Evolutionary conservation across 2,113 vertebrate species (phyloP), one percentile per base, ranked within the genome.

Genomic region (Potamarius usumacintae): DNA sequence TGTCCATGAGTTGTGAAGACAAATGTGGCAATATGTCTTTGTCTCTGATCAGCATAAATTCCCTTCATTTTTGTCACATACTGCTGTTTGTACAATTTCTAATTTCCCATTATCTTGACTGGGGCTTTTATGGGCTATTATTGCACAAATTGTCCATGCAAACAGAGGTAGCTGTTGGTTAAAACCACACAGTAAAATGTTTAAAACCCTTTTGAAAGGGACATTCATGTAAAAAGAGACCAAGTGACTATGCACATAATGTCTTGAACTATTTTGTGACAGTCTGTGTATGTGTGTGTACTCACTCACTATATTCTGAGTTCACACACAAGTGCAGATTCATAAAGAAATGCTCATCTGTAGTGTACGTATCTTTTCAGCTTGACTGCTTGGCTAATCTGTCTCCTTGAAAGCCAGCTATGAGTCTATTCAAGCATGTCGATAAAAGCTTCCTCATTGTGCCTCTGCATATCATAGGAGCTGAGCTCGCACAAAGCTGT

Each of bases 391-490:
- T 90, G 71, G 71, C 89, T 88, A 91, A 91, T 92, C 92, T 78
- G 88, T 83, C 84, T 85, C 48, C 69, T 82, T 80, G 88, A 88
- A 92, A 94, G 88, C 81, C 82, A 87, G 89, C 91, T 93, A 92
- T 83, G 90, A 91, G 91, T 83, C 90, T 88, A 89, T 60, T 93
- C 90, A 93, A 91, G 92, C 84, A 81, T 63, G 62, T n/a, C 50
- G 85, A 85, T 90, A 87, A 89, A 87, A 89, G 89, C 72, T 53
- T 27, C 4, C 52, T 86, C 77, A 85, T 89, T 89, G 89, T 90
- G 86, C 72, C 18, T 53, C 65, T 52, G 10, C 48, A 57, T 87
- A 87, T 90, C 89, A 90, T 91, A 86, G 86, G 91, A 89, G 82
- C 63, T 83, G 84, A 86, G 86, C 79, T 86, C 89, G 83, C 48